These are phyloP conservation scores for Cirrhinus molitorella DNA, from an alignment of 2,797 vertebrate genomes.

Conservation along the genomic window DNA sequence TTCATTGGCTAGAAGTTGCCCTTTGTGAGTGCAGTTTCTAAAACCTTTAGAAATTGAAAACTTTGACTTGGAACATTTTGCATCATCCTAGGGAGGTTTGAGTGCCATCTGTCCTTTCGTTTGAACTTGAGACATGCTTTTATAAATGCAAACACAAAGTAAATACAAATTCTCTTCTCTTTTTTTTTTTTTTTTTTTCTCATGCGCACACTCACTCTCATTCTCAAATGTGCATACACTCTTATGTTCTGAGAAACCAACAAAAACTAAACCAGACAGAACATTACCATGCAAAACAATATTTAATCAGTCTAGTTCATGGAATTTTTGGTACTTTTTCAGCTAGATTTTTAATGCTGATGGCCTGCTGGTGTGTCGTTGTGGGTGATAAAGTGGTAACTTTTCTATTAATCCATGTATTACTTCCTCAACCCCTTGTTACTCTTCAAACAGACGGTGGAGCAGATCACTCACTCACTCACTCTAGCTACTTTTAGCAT, in stretches of 20 bases:
- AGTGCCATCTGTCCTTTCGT: neutral
- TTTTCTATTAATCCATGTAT: conserved; percentile 34
- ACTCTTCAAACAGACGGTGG: conserved; percentile 15
- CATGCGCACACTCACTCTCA: neutral
- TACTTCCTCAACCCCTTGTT: neutral
- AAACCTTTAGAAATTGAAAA: neutral
- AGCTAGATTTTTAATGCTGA: conserved; percentile 23
- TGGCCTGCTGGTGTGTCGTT: conserved; percentile 1
- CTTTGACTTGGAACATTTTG: neutral
- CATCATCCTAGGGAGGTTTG: neutral
- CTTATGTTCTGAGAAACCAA: neutral
- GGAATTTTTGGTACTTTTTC: neutral
- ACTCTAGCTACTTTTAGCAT: conserved; percentile 50
- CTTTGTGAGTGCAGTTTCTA: neutral
- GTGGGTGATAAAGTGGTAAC: conserved; percentile 46
- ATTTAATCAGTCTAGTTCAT: neutral
- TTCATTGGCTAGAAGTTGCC: neutral
- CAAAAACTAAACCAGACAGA: neutral
- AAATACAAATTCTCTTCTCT: no score
- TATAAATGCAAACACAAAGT: neutral
- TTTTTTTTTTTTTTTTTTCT: no score
- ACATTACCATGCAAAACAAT: neutral
- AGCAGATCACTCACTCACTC: conserved; percentile 47
- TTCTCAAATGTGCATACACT: neutral
- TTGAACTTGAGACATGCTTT: neutral